Conservation (phyloP, 2,113 vertebrate genomes). For the Pachypanchax playfairii region DNA sequence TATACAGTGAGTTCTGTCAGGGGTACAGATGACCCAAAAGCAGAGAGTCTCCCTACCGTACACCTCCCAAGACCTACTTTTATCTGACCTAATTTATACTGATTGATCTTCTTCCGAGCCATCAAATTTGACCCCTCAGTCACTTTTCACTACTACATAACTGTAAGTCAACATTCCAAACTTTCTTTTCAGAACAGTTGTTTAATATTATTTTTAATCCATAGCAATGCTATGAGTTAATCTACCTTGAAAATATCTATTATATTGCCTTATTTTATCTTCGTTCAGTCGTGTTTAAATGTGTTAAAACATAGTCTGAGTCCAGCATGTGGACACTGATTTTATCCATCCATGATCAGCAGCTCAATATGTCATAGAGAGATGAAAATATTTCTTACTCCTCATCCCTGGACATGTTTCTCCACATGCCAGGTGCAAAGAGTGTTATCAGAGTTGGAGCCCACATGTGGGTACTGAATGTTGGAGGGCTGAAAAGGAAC, state of each 20-base stretch:
- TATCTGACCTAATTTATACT: conserved; percentile 76
- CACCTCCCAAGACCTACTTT: conserved; percentile 65
- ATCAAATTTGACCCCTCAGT: conserved; percentile 66
- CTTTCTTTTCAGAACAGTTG: background rate
- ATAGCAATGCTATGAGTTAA: background rate
- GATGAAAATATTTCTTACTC: no score
- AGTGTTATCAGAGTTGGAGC: no score
- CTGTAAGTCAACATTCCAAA: conserved; percentile 41
- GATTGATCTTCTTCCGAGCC: conserved; percentile 74
- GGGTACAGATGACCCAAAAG: conserved; percentile 77
- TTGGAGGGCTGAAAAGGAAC: no score
- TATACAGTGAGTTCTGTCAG: conserved; percentile 60
- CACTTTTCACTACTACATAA: conserved; percentile 41
- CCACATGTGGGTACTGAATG: no score
- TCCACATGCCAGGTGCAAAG: no score
- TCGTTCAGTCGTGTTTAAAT: no score
- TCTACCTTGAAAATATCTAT: background rate
- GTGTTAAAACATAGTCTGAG: no score
- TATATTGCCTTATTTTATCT: no score
- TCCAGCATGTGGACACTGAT: no score
- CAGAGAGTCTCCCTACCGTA: conserved; percentile 55
- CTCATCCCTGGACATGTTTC: no score
- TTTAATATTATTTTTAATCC: conserved; percentile 13
- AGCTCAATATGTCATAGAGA: no score
- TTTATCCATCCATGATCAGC: no score